Percentiles rank a stretch among this genome's conserved stretches.
Conservation (phyloP, 2,113 vertebrate genomes). For the Myrmecobius fasciatus region DNA sequence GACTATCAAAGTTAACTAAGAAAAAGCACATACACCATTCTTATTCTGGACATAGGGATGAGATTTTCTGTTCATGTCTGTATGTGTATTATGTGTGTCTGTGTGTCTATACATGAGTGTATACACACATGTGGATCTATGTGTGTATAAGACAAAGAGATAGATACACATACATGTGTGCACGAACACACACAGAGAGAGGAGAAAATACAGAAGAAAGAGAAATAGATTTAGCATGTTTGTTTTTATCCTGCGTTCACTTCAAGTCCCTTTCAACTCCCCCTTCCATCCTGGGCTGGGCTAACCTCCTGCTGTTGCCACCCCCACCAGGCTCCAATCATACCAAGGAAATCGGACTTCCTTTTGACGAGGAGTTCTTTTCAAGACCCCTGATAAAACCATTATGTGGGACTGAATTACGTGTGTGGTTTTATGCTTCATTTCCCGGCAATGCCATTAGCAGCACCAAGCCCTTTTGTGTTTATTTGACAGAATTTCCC, state of each 20-base stretch:
- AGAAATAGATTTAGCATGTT: neutral
- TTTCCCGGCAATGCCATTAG: constrained; percentile 77
- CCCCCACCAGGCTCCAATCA: constrained; percentile 65
- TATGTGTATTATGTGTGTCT: no score
- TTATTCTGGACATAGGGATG: neutral
- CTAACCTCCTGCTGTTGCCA: neutral
- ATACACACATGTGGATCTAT: neutral
- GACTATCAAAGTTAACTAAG: neutral
- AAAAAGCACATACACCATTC: constrained; percentile 17
- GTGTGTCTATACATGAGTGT: no score
- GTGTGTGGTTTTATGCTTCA: constrained; percentile 70
- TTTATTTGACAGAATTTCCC: constrained; percentile 74
- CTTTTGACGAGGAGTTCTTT: constrained; percentile 53
- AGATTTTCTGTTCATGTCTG: neutral
- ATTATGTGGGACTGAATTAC: constrained; percentile 66
- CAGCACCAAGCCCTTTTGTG: constrained; percentile 70
- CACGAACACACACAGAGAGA: neutral
- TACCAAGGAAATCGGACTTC: constrained; percentile 70
- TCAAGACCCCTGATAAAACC: constrained; percentile 75
- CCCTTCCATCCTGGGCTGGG: neutral
- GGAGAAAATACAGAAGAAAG: neutral
- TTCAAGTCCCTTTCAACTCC: constrained; percentile 39
- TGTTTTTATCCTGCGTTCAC: constrained; percentile 42
- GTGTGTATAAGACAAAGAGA: neutral
- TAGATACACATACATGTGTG: no score